Conservation (phyloP, 2,113 vertebrate genomes). For the Dicerorhinus sumatrensis region DNA sequence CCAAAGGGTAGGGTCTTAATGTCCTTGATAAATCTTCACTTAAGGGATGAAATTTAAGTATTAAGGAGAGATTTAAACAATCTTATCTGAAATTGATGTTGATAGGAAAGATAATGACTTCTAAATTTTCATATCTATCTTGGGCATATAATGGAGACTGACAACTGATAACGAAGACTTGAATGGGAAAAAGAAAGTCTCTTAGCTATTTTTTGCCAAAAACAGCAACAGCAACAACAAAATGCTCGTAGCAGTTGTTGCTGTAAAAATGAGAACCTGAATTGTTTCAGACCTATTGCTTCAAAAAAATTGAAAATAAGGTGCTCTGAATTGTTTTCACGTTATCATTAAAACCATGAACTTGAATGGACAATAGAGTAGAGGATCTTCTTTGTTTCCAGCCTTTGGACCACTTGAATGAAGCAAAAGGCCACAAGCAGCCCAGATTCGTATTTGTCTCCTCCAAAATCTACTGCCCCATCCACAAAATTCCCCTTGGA, state of each 20-base stretch:
- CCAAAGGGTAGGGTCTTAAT: neutral
- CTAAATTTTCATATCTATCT: neutral
- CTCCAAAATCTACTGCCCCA: fast-evolving
- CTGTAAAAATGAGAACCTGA: neutral
- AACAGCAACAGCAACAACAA: neutral
- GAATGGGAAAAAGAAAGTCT: neutral
- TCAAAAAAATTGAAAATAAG: neutral
- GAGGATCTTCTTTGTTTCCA: too few species aligned
- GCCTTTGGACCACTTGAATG: neutral
- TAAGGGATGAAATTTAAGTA: neutral
- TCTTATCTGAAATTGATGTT: neutral
- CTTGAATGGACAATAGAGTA: neutral
- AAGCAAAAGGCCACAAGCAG: neutral
- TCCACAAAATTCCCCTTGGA: neutral
- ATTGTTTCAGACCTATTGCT: neutral
- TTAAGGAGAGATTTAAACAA: neutral
- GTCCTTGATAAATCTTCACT: neutral
- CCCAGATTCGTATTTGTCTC: neutral
- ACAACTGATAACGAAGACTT: neutral
- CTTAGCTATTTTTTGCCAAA: neutral
- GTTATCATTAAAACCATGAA: neutral
- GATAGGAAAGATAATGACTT: neutral
- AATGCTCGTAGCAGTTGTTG: neutral
- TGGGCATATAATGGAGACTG: neutral
- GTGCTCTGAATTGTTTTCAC: neutral